Evolutionary conservation across 2,888 invertebrate species (phyloP), one percentile per base, ranked within the genome.

Genomic region (Lepas anatifera): DNA sequence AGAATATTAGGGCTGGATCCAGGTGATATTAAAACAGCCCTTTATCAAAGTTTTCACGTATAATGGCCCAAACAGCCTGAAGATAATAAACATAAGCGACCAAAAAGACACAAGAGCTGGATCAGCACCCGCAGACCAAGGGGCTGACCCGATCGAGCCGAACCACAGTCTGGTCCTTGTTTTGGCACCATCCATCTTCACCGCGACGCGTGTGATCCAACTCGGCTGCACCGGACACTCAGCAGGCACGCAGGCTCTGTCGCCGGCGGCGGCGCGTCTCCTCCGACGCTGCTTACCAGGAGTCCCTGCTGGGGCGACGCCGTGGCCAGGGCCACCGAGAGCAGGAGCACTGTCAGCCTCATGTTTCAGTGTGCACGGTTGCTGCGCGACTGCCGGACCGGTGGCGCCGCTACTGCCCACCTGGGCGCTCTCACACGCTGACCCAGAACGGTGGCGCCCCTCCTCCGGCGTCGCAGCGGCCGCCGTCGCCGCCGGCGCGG

Each of bases 371-470:
- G 22, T 22, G 32, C 58, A 58, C 58, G 58, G 13, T 25, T 18
- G 18, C 25, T 10, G 35, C 58, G 58, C 32, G 35, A 58, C 58
- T 58, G 58, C 18, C 58, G 18, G 22, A 6, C 35, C 13, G 32
- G 2, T 16, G 32, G 22, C 58, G 58, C 3, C 58, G 32, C 58
- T 7, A 8, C 35, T 35, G 58, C 13, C 58, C 58, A 58, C 7
- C 32, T 58, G 58, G 18, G 8, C 35, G 32, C 32, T 32, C 58
- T 18, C 58, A 32, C 32, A 13, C 16, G 10, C 11, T 32, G 58
- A 58, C 58, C 58, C 32, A 58, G 58, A 58, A 58, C 35, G n/a
- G 48, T 32, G 52, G 52, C 58, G 22, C 58, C 58, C 32, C 58
- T 35, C 35, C 58, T 35, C 48, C n/a, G 6, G 48, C 48, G n/a